A percentile compares a stretch with the other conserved stretches of the same genome.
phyloP scores from a whole-genome alignment of 2,797 vertebrate genomes.

The Phaenicophaeus curvirostris region DNA sequence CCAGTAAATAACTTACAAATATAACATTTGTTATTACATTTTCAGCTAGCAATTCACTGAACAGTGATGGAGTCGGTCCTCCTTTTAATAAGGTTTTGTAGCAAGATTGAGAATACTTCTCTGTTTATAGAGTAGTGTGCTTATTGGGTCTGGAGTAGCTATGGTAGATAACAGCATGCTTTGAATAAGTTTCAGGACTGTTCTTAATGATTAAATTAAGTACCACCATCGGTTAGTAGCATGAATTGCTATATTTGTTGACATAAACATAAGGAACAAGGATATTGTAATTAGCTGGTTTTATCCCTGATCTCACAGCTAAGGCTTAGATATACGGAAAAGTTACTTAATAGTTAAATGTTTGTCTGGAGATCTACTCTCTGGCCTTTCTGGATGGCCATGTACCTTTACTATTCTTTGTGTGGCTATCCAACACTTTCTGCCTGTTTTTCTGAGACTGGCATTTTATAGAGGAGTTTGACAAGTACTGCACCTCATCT shows the following conservation, averaged over 20 bases:
- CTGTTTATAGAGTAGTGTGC: not conserved
- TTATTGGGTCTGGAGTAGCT: not conserved
- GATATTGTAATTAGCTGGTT: not conserved
- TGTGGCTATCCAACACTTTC: not conserved
- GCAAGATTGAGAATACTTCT: not conserved
- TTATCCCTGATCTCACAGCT: not conserved
- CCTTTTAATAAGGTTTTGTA: not conserved
- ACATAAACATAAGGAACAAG: not conserved
- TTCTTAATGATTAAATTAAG: not conserved
- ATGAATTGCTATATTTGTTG: not conserved
- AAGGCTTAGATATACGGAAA: not conserved
- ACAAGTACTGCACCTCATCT: not conserved
- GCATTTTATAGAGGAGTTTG: not conserved
- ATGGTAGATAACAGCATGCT: not conserved
- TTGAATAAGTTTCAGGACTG: not conserved
- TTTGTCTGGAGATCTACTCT: not conserved
- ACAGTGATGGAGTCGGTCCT: not conserved
- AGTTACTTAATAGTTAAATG: not conserved
- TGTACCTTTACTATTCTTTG: not conserved
- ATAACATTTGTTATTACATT: not conserved
- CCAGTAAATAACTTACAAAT: not conserved
- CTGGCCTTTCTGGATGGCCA: not conserved
- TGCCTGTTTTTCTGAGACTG: not conserved
- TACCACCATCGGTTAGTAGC: not conserved
- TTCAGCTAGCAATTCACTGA: not conserved